A percentile compares a stretch with the other conserved stretches of the same genome.
These are phyloP conservation scores for Decapterus maruadsi DNA, from an alignment of 2,797 vertebrate genomes.

Conservation along the genomic window DNA sequence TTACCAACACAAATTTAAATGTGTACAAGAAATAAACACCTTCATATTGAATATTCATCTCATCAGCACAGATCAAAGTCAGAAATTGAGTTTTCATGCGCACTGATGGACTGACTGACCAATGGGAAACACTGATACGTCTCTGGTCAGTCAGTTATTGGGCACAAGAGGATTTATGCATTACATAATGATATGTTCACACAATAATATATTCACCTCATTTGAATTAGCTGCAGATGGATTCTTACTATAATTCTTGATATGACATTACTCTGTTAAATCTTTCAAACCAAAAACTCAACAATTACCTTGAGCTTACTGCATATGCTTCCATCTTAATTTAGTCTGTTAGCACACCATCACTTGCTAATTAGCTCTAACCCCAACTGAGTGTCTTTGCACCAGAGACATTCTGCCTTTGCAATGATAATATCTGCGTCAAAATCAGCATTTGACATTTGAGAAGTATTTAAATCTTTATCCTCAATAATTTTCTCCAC, in stretches of 20 bases:
- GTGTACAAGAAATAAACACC: neutral
- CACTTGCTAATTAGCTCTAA: neutral
- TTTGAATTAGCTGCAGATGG: neutral
- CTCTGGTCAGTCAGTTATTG: neutral
- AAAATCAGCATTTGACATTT: neutral
- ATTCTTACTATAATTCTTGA: neutral
- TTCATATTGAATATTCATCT: neutral
- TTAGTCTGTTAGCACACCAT: neutral
- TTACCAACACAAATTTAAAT: neutral
- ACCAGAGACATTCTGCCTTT: neutral
- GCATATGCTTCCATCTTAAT: neutral
- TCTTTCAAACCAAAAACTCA: neutral
- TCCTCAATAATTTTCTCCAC: neutral
- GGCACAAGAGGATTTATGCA: neutral
- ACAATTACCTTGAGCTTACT: neutral
- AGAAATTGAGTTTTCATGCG: neutral
- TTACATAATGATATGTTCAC: neutral
- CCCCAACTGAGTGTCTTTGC: too few relatives aligned
- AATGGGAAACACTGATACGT: neutral
- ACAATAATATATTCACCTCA: neutral
- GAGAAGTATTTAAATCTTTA: neutral
- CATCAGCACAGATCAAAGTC: neutral
- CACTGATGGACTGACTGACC: neutral
- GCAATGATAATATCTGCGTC: neutral
- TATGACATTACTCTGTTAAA: neutral